These are phyloP conservation scores for Pseudochirops corinnae DNA, from an alignment of 2,797 vertebrate species.

Conservation along the genomic window DNA sequence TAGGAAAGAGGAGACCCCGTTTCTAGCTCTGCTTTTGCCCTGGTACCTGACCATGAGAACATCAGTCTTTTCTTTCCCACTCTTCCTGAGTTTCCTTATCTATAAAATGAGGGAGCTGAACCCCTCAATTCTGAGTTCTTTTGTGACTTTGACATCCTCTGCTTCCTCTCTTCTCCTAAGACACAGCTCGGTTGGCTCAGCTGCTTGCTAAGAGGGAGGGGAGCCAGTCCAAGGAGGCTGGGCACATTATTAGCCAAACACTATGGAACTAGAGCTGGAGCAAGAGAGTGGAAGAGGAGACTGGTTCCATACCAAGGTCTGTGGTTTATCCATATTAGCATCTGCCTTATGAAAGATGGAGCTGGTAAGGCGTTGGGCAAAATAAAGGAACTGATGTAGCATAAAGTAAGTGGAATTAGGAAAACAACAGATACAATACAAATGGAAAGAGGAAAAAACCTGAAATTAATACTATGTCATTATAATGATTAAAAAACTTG, in stretches of 20 bases:
- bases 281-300: background rate
- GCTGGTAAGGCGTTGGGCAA: background rate
- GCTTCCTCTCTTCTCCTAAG: background rate
- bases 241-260: background rate
- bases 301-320: background rate
- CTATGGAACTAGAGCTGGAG: background rate
- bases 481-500: background rate
- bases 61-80: background rate
- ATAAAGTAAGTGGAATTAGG: background rate
- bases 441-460: background rate
- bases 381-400: background rate
- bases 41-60: background rate
- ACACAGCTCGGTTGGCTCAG: background rate
- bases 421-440: background rate
- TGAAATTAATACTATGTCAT: background rate
- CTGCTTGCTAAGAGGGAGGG: background rate
- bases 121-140: background rate
- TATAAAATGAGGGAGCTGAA: background rate
- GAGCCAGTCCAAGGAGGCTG: background rate
- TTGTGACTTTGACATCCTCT: background rate
- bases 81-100: background rate
- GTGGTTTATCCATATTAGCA: background rate
- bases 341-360: background rate
- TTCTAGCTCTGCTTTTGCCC: background rate
- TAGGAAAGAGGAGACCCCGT: background rate